Evolutionary conservation across 2,113 vertebrate genomes (phyloP).

Genomic region (Ramphastos sulfuratus): DNA sequence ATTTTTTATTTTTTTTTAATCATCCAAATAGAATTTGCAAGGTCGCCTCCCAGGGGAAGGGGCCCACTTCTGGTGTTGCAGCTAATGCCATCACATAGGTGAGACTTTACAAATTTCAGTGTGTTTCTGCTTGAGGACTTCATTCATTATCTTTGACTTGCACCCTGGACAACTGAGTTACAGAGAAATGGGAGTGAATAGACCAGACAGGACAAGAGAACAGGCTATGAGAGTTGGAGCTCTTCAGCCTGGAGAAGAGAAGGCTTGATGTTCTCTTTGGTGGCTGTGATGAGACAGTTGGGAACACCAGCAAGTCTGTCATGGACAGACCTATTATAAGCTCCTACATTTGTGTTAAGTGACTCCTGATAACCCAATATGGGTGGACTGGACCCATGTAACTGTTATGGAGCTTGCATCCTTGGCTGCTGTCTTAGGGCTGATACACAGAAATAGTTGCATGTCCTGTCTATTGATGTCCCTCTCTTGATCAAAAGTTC

Average conservation of each 20-base stretch:
- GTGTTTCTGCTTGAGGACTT: not conserved
- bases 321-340: not conserved
- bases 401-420: not conserved
- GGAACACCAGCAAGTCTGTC: too few relatives aligned
- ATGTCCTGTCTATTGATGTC: not conserved
- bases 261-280: too few relatives aligned
- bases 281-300: too few relatives aligned
- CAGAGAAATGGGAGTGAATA: not conserved
- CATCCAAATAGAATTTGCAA: conserved; percentile 58
- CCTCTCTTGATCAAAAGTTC: not conserved
- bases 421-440: not conserved
- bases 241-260: too few relatives aligned
- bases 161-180: not conserved
- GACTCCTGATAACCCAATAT: not conserved
- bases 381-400: not conserved
- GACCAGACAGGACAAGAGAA: not conserved
- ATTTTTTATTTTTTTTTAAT: conserved; percentile 25
- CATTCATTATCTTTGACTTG: not conserved
- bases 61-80: not conserved
- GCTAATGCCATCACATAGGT: conserved; percentile 24
- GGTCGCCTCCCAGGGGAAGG: not conserved
- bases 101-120: not conserved
- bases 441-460: not conserved
- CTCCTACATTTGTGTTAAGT: not conserved
- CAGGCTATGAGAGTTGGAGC: too few relatives aligned